Conservation (phyloP, 2,797 vertebrate species). For the Nyctalus aviator region DNA sequence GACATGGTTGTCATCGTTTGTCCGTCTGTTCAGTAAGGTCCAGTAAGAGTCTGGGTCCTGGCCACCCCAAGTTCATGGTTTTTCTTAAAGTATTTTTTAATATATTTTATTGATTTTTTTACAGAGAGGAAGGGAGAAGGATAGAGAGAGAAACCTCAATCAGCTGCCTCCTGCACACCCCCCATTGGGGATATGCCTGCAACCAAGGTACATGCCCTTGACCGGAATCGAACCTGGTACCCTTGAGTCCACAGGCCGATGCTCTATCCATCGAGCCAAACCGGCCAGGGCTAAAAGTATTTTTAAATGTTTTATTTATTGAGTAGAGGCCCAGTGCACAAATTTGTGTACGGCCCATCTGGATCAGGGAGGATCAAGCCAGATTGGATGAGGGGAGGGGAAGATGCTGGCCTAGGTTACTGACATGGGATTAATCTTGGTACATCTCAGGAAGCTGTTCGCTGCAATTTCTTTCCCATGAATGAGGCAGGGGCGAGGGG, state of each 20-base stretch:
- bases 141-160: no score
- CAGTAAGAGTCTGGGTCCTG: not conserved
- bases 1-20: accelerated
- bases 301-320: not conserved
- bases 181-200: no score
- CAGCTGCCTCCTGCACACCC: no score
- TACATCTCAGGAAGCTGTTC: accelerated
- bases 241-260: no score
- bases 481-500: accelerated
- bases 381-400: no score
- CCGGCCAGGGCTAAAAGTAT: not conserved
- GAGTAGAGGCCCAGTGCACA: no score
- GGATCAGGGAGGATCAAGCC: no score
- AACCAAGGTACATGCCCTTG: no score
- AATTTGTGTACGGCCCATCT: no score
- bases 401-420: not conserved
- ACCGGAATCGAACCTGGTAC: no score
- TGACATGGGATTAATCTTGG: not conserved
- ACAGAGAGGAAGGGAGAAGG: no score
- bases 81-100: not conserved
- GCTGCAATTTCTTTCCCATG: not conserved
- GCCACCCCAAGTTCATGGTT: not conserved
- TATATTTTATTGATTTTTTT: not conserved
- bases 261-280: no score
- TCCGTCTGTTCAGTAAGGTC: not conserved